Evolutionary conservation across 2,113 vertebrate species (phyloP).

Genomic region (Asarcornis scutulata): DNA sequence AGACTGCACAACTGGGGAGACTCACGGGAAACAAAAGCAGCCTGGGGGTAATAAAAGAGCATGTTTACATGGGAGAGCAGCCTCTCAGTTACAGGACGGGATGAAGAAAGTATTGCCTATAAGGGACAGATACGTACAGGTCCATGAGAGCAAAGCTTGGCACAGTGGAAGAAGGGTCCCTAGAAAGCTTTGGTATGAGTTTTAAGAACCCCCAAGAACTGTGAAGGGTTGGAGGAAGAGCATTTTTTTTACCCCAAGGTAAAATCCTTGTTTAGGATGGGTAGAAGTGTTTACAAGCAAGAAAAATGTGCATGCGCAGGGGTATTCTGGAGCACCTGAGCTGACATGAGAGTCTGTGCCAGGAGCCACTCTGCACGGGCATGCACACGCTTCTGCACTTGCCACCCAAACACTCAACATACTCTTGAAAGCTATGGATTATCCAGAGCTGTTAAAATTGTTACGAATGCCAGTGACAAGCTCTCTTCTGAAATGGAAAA

Average conservation of each 20-base stretch:
- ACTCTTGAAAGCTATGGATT: neutral
- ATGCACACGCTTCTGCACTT: rapidly evolving
- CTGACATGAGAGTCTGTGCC: neutral
- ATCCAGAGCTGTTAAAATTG: neutral
- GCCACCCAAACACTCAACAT: neutral
- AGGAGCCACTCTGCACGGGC: neutral
- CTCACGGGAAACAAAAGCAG: neutral
- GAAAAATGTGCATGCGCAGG: neutral
- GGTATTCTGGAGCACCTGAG: neutral
- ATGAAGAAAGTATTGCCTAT: neutral
- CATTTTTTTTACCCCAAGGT: neutral
- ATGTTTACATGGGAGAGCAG: neutral
- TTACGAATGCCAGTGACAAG: neutral
- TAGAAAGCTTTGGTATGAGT: neutral
- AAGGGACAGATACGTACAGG: neutral
- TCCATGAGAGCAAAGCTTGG: neutral
- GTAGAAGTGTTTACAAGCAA: neutral
- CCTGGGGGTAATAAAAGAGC: neutral
- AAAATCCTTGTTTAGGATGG: neutral
- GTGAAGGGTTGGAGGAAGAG: neutral
- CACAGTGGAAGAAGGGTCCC: neutral
- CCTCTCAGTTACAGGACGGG: neutral
- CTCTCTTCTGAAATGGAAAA: neutral
- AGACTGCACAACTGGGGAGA: neutral
- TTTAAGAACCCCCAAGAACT: neutral